Conservation (phyloP, 1,140 invertebrate genomes). For the Drosophila nikananu region DNA sequence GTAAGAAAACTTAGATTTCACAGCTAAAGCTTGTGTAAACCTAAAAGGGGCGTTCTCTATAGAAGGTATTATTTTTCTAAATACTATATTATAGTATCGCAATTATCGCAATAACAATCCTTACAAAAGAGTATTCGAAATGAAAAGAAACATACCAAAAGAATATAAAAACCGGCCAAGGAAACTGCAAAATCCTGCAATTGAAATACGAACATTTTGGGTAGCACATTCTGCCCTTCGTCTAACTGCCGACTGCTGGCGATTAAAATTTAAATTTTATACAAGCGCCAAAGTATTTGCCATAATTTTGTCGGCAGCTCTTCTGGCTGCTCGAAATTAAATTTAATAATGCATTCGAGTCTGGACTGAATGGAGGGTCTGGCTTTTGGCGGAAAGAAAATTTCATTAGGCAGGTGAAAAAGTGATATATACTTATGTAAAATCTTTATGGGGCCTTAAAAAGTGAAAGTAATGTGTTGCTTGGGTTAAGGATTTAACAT, state of each 20-base stretch:
- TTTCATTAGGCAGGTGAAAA: constrained; percentile 48
- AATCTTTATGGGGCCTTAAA: neutral
- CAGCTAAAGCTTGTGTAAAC: fast-evolving
- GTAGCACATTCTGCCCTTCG: constrained; percentile 1
- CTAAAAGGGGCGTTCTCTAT: neutral
- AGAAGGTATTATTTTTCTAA: neutral
- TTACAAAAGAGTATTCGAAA: neutral
- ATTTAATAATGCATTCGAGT: constrained; percentile 74
- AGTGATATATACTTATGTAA: constrained; percentile 13
- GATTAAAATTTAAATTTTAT: constrained; percentile 80
- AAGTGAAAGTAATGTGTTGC: constrained; percentile 18
- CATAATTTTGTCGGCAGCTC: constrained; percentile 60
- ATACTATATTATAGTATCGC: neutral
- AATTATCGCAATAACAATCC: neutral
- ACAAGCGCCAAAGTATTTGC: constrained; percentile 59
- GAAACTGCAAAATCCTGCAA: constrained; percentile 3
- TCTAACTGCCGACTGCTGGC: constrained; percentile 25
- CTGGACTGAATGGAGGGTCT: constrained; percentile 33
- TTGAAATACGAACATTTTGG: constrained; percentile 41
- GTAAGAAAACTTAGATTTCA: neutral
- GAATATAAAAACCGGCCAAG: neutral
- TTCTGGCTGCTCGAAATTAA: constrained; percentile 59
- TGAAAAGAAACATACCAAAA: neutral
- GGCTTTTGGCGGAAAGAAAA: constrained; percentile 43
- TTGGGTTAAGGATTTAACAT: neutral